Evolutionary conservation across 2,113 vertebrate species (phyloP).

Genomic region (Columbina picui): DNA sequence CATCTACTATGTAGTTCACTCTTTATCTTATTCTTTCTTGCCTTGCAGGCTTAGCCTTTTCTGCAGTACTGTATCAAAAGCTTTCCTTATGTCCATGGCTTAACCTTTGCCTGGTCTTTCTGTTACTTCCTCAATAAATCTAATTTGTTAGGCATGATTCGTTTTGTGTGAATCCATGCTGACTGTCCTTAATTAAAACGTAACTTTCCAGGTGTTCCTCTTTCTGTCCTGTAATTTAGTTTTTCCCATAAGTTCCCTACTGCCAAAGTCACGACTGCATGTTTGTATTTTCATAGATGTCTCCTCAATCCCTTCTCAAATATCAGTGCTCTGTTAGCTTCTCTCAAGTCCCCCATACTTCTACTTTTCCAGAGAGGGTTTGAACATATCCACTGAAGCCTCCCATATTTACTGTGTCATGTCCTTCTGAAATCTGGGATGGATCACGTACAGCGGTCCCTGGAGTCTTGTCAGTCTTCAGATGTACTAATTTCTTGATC

Average conservation of each 20-base stretch:
- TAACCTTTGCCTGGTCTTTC: slow-evolving; percentile 60
- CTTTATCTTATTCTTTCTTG: not conserved
- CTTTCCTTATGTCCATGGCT: slow-evolving; percentile 59
- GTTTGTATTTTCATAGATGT: slow-evolving; percentile 43
- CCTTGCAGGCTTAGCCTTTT: slow-evolving; percentile 4
- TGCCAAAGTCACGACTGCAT: slow-evolving; percentile 30
- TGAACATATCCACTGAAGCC: not conserved
- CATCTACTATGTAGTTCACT: not conserved
- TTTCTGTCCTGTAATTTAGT: slow-evolving; percentile 42
- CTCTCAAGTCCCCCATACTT: not conserved
- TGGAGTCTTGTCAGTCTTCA: slow-evolving; percentile 25
- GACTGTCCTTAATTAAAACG: slow-evolving; percentile 71
- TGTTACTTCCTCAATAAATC: slow-evolving; percentile 73
- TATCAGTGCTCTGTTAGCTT: not conserved
- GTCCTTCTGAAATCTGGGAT: slow-evolving; percentile 36
- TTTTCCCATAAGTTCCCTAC: slow-evolving; percentile 11
- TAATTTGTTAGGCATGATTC: slow-evolving; percentile 66
- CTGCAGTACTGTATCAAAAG: slow-evolving; percentile 53
- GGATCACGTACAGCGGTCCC: not conserved
- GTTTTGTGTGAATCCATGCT: slow-evolving; percentile 48
- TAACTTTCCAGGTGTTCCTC: slow-evolving; percentile 64
- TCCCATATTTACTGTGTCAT: slow-evolving; percentile 34
- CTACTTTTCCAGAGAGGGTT: not conserved
- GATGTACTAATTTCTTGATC: slow-evolving; percentile 43
- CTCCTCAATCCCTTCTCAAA: slow-evolving; percentile 37